phyloP scores from a whole-genome alignment of 2,113 vertebrate genomes.

The Progne subis region DNA sequence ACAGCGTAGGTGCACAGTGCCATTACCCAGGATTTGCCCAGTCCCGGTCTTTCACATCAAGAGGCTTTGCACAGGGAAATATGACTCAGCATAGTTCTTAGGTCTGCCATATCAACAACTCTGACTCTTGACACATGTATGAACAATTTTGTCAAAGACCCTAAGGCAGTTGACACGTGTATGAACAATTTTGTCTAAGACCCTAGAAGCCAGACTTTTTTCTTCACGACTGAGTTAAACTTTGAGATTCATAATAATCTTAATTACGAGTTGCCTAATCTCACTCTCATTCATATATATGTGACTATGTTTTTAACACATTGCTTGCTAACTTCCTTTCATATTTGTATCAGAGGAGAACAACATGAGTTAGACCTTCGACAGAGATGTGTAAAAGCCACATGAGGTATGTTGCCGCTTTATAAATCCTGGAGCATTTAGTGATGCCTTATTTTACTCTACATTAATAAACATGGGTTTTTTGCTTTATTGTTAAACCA shows the following conservation, averaged over 20 bases:
- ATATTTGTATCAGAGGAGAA: not conserved
- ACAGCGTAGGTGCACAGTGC: fast-evolving
- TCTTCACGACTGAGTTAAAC: not conserved
- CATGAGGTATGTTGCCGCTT: not conserved
- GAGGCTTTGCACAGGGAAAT: not conserved
- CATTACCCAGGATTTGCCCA: not conserved
- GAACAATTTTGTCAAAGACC: not conserved
- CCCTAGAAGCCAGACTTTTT: not conserved
- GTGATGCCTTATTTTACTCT: not conserved
- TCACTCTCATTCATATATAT: not conserved
- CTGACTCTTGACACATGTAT: not conserved
- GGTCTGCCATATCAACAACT: not conserved
- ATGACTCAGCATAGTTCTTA: not conserved
- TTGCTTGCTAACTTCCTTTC: not conserved
- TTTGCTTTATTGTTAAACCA: not conserved
- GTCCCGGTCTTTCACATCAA: not conserved
- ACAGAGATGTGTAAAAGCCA: not conserved
- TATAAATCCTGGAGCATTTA: not conserved
- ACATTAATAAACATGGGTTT: not conserved
- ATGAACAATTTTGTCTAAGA: not conserved
- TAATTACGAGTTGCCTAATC: not conserved
- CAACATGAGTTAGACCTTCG: not conserved
- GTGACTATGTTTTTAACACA: not conserved
- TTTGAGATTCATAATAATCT: not conserved
- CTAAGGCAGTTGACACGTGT: fast-evolving